Evolutionary conservation across 2,797 vertebrate genomes (phyloP).

Genomic region (Steatocranus sp.): DNA sequence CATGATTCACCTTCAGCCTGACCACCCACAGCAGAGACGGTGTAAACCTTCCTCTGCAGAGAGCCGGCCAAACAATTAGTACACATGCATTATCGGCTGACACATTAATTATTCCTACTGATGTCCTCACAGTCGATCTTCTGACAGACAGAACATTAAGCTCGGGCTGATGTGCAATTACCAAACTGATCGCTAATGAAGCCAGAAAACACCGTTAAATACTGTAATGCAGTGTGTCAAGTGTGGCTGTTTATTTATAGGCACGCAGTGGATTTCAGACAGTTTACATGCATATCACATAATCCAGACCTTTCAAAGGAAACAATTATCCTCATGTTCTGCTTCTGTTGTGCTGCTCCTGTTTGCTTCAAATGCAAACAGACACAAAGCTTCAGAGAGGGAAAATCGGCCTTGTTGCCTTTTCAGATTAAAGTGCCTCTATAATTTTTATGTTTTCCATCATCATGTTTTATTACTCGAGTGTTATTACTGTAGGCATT

Average conservation of each 20-base stretch:
- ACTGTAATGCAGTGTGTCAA: background rate
- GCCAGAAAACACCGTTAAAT: background rate
- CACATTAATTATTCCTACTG: constrained; percentile 13
- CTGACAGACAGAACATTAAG: constrained; percentile 1
- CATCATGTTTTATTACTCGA: background rate
- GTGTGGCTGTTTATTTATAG: background rate
- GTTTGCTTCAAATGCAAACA: background rate
- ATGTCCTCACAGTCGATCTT: background rate
- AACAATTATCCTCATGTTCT: background rate
- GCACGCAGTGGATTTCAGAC: background rate
- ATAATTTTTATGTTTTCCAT: background rate
- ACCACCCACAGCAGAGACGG: background rate
- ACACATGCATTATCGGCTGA: background rate
- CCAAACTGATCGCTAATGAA: constrained; percentile 6
- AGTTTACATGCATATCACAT: background rate
- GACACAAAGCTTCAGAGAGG: background rate
- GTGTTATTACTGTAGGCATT: background rate
- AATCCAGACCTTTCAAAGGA: background rate
- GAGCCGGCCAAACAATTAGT: constrained; percentile 3
- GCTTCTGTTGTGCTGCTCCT: background rate
- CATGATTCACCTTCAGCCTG: background rate
- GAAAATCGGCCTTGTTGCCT: background rate
- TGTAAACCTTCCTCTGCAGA: background rate
- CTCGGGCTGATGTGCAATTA: constrained; percentile 23
- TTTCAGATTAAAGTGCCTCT: background rate